These are phyloP conservation scores for Antrozous pallidus DNA, from an alignment of 2,797 vertebrate genomes.

Conservation along the genomic window DNA sequence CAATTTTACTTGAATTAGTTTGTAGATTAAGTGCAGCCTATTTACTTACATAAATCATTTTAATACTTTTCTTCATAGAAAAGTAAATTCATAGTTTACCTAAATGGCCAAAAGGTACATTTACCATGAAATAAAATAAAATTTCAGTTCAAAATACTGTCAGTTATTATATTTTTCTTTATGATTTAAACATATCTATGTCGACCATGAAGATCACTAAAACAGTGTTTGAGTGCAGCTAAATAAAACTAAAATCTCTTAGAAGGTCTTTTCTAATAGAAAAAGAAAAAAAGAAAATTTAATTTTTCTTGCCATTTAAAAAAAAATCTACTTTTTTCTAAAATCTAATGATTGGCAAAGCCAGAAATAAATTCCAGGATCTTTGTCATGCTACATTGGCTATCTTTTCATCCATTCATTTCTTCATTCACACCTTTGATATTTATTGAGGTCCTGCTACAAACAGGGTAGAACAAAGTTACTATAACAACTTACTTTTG, in stretches of 20 bases:
- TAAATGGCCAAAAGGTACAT: background rate
- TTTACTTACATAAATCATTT: background rate
- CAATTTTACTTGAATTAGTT: background rate
- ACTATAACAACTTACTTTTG: constrained; percentile 28
- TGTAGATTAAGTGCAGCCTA: background rate
- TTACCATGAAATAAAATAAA: constrained; percentile 6
- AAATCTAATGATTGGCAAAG: background rate
- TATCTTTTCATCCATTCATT: background rate
- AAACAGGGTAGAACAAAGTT: background rate
- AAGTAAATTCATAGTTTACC: background rate
- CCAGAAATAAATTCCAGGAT: background rate
- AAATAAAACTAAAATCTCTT: background rate
- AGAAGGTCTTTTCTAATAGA: background rate
- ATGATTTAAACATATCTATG: background rate
- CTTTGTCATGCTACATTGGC: background rate
- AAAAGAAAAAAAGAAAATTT: background rate
- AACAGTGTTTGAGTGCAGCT: background rate
- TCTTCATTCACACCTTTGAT: background rate
- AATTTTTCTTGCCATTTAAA: background rate
- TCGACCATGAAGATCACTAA: background rate
- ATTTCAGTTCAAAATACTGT: background rate
- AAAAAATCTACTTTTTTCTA: background rate
- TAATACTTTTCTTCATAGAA: constrained; percentile 24
- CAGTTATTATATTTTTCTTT: background rate
- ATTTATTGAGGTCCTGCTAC: background rate